Percentiles rank a stretch among this genome's conserved stretches.
These are phyloP conservation scores for Daboia siamensis DNA, from an alignment of 2,113 vertebrate genomes.

Conservation along the genomic window DNA sequence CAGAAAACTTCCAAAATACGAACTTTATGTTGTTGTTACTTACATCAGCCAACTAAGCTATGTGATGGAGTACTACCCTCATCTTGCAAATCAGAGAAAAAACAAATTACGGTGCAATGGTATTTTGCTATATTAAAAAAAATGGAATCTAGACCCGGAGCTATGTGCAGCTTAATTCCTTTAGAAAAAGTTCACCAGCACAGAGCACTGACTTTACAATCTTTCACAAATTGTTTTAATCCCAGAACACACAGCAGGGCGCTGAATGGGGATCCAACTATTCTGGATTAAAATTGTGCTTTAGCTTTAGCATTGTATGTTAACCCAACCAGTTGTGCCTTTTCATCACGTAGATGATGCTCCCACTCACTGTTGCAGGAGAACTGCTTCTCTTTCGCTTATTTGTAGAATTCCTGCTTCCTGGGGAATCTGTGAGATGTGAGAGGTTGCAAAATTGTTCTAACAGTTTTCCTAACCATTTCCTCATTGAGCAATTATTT, in stretches of 20 bases:
- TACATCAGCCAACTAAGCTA: background rate
- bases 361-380: background rate
- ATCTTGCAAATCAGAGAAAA: background rate
- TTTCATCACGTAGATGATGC: background rate
- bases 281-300: background rate
- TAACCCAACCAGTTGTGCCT: background rate
- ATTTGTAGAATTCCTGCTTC: background rate
- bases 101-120: background rate
- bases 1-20: background rate
- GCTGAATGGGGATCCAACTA: background rate
- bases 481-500: background rate
- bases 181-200: background rate
- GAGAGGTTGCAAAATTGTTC: background rate
- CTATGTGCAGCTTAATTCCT: background rate
- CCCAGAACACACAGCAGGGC: background rate
- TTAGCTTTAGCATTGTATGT: background rate
- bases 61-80: background rate
- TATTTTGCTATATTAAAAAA: background rate
- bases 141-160: background rate
- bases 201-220: background rate
- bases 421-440: background rate
- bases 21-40: background rate
- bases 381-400: background rate
- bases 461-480: background rate
- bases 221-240: background rate